Conservation (phyloP, 2,113 vertebrate genomes). For the Heterocephalus glaber region DNA sequence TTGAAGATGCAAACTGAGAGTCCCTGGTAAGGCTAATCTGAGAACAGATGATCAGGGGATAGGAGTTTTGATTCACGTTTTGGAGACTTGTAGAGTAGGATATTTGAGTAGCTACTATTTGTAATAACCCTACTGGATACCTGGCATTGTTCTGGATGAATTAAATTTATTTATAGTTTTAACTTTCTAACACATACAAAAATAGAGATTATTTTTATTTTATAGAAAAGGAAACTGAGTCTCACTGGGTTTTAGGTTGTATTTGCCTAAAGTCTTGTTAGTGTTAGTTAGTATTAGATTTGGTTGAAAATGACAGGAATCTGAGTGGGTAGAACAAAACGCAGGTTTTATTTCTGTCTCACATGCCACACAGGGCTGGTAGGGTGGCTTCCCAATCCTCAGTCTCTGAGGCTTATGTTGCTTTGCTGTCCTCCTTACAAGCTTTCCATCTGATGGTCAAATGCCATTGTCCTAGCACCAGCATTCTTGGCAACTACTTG, state of each 20-base stretch:
- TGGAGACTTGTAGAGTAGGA: not conserved
- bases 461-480: not conserved
- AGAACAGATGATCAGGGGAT: not conserved
- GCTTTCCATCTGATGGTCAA: not conserved
- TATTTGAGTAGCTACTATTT: not conserved
- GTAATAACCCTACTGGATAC: not conserved
- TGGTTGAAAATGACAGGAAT: not conserved
- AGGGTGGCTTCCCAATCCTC: not conserved
- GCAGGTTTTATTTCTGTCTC: not conserved
- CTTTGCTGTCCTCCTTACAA: not conserved
- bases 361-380: not conserved
- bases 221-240: not conserved
- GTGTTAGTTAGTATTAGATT: constrained; percentile 11
- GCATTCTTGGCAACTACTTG: not conserved
- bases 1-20: not conserved
- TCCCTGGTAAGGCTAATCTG: not conserved
- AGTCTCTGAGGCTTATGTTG: not conserved
- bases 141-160: not conserved
- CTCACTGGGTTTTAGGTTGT: not conserved
- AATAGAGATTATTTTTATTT: constrained; percentile 14
- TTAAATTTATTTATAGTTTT: constrained; percentile 35
- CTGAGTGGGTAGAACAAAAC: not conserved
- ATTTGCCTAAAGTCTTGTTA: not conserved
- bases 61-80: not conserved
- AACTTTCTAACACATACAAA: not conserved